Evolutionary conservation across 2,797 vertebrate genomes (phyloP), one percentile per base, ranked within the genome.

Genomic region (Parauchenoglanis ngamensis): DNA sequence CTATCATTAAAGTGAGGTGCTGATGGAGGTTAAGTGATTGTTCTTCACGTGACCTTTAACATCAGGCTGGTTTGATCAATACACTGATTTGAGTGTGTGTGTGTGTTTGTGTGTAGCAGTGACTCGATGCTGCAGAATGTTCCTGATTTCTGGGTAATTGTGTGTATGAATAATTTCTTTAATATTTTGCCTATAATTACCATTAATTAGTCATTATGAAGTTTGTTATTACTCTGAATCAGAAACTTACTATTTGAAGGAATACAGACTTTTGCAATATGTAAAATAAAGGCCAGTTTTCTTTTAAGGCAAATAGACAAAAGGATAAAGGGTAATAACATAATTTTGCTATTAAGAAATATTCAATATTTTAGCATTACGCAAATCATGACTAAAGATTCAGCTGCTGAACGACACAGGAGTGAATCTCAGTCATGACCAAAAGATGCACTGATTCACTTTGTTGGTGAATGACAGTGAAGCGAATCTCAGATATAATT

Each of bases 21-120:
- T 70, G 76, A 87, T 54, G 52, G 80, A 89, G 83, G 87, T 87
- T 86, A 89, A 87, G 52, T 82, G 89, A 89, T 82, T 73, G 81
- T 87, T 88, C 87, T 89, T 89, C 35, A 88, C 49, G 63, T 87
- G 87, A 90, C 91, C 91, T 91, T 80, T 73, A 73, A 63, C 87
- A 86, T 82, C 88, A 63, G 31, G 78, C 81, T 79, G 40, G 40
- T 46, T 65, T 88, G 87, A 86, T 91, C 91, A 90, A 90, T 92
- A 88, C 40, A 86, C 88, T 76, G 87, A 91, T 28, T 65, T 15
- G 40, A 3, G 23, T 56, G 52, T 78, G 75, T 78, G 40, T 46
- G 70, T 44, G 68, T 40, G 67, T 67, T 61, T 63, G 61, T 65
- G 61, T 65, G 65, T 31, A 31, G 31, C 11, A 70, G 67, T 35